Percentiles rank a stretch among this genome's conserved stretches.
These are phyloP conservation scores for Myanophis thanlyinensis DNA, from an alignment of 2,113 vertebrate genomes.

Conservation along the genomic window DNA sequence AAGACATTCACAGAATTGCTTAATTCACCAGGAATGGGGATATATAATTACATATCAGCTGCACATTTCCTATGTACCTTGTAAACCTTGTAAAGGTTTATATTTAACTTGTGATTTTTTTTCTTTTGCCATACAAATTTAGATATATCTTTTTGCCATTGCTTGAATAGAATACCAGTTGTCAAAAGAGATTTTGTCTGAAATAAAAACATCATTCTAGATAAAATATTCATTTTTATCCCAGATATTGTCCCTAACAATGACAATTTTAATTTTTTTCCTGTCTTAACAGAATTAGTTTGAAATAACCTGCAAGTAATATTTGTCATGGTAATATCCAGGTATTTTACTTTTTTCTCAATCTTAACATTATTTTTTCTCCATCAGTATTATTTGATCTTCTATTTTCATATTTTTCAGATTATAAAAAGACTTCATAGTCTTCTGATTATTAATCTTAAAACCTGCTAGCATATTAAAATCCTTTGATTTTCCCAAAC, in stretches of 20 bases:
- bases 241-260: background rate
- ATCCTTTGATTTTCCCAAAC: background rate
- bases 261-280: background rate
- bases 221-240: background rate
- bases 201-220: background rate
- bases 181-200: background rate
- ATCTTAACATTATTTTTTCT: background rate
- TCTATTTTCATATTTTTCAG: background rate
- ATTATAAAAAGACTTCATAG: background rate
- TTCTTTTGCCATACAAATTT: background rate
- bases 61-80: background rate
- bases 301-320: background rate
- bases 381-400: background rate
- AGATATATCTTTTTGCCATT: background rate
- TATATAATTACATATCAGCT: background rate
- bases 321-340: background rate
- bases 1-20: background rate
- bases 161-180: background rate
- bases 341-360: background rate
- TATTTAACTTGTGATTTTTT: background rate
- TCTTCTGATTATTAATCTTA: background rate
- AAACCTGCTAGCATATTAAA: background rate
- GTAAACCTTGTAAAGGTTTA: background rate
- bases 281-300: background rate
- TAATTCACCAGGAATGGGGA: background rate